These are phyloP conservation scores for Drosophila picticornis DNA, from an alignment of 2,888 invertebrate species.

Conservation along the genomic window DNA sequence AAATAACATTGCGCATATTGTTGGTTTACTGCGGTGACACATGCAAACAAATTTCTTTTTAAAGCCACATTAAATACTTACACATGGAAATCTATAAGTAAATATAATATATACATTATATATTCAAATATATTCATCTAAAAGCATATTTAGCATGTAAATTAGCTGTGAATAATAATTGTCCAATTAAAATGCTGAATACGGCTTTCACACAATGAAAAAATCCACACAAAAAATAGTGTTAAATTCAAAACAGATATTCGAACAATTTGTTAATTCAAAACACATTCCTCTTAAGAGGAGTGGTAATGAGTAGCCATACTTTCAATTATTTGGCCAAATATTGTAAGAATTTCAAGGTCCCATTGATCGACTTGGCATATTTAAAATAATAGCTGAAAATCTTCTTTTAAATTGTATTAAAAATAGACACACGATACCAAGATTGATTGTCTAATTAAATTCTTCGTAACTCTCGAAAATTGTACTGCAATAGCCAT, in stretches of 20 bases:
- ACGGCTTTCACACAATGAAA: conserved; percentile 8
- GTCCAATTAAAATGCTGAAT: conserved; percentile 63
- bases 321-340: not conserved
- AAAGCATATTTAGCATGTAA: conserved; percentile 67
- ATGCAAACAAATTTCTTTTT: conserved; percentile 36
- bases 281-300: not conserved
- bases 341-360: not conserved
- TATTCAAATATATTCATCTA: not conserved
- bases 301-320: not conserved
- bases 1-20: conserved; percentile 35
- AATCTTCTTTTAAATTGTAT: not conserved
- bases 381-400: not conserved
- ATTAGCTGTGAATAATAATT: conserved; percentile 72
- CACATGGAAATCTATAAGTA: not conserved
- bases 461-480: not conserved
- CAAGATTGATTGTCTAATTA: not conserved
- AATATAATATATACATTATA: not conserved
- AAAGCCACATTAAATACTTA: conserved; percentile 2
- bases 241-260: conserved; percentile 18
- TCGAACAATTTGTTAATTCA: conserved; percentile 32
- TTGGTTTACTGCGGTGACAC: conserved; percentile 51
- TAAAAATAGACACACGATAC: not conserved
- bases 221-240: conserved; percentile 6
- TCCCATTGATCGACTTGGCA: not conserved
- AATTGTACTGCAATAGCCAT: not conserved